phyloP scores from a whole-genome alignment of 2,113 vertebrate species.

The Psammodynastes pulverulentus region DNA sequence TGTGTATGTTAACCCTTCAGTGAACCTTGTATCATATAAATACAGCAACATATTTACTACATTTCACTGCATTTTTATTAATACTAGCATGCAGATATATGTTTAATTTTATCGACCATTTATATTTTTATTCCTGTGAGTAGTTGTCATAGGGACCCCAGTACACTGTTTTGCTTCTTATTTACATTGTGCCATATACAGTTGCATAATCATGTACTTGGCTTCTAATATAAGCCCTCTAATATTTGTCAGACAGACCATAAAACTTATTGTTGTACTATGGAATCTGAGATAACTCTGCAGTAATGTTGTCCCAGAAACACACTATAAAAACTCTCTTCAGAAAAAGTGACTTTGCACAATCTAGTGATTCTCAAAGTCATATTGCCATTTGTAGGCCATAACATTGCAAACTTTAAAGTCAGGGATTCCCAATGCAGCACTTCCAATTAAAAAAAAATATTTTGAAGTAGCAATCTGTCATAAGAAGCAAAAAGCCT shows the following conservation, averaged over 20 bases:
- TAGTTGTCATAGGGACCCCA: too few relatives aligned
- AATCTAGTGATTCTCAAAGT: background rate
- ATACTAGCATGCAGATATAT: too few relatives aligned
- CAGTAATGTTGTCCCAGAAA: background rate
- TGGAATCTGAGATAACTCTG: background rate
- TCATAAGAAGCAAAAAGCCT: conserved; percentile 6
- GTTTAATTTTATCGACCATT: too few relatives aligned
- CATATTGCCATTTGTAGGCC: conserved; percentile 3
- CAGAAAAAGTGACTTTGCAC: background rate
- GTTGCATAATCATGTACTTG: background rate
- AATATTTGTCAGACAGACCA: background rate
- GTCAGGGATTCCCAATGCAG: background rate
- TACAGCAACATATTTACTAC: too few relatives aligned
- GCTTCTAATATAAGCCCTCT: background rate
- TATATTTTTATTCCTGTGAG: too few relatives aligned
- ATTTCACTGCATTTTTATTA: too few relatives aligned
- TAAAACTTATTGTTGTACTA: accelerated
- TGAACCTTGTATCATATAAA: too few relatives aligned
- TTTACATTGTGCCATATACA: background rate
- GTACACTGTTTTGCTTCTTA: background rate
- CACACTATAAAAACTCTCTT: background rate
- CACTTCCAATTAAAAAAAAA: conserved; percentile 14
- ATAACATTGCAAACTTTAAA: background rate
- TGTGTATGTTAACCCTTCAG: too few relatives aligned
- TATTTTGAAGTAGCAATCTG: conserved; percentile 10